These are phyloP conservation scores for Microcebus ravelobensis DNA, from an alignment of 2,113 vertebrate species.

Conservation along the genomic window DNA sequence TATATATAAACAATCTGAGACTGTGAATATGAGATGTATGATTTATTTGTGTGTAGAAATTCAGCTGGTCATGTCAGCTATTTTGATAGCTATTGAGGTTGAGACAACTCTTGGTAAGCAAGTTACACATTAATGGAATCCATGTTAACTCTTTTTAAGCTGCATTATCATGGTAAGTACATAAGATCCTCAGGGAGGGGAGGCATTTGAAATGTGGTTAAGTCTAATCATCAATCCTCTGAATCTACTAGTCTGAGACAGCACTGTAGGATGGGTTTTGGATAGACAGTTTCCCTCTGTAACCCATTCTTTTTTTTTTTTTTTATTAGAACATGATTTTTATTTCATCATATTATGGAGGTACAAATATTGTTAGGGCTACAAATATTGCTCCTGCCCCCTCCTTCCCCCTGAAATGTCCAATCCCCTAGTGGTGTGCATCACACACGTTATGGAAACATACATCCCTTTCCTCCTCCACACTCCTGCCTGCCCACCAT, in stretches of 20 bases:
- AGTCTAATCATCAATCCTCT: neutral
- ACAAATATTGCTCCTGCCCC: too few species aligned
- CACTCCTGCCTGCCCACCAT: too few species aligned
- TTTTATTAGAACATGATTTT: too few species aligned
- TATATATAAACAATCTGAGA: neutral
- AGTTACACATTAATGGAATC: neutral
- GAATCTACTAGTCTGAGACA: neutral
- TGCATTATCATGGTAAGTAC: neutral
- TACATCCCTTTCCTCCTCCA: too few species aligned
- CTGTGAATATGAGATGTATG: neutral
- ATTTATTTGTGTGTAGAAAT: constrained; percentile 2
- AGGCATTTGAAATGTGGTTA: neutral
- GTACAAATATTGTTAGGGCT: too few species aligned
- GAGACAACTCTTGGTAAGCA: neutral
- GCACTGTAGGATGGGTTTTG: neutral
- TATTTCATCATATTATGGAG: too few species aligned
- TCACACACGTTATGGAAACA: too few species aligned
- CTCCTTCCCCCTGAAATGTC: too few species aligned
- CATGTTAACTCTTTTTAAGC: neutral
- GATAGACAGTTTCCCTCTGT: neutral
- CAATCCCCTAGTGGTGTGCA: too few species aligned
- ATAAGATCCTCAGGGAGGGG: neutral
- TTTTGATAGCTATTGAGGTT: neutral
- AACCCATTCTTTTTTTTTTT: neutral
- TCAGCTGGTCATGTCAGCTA: neutral